Evolutionary conservation across 2,113 vertebrate genomes (phyloP).

Genomic region (Microtus richardsoni): DNA sequence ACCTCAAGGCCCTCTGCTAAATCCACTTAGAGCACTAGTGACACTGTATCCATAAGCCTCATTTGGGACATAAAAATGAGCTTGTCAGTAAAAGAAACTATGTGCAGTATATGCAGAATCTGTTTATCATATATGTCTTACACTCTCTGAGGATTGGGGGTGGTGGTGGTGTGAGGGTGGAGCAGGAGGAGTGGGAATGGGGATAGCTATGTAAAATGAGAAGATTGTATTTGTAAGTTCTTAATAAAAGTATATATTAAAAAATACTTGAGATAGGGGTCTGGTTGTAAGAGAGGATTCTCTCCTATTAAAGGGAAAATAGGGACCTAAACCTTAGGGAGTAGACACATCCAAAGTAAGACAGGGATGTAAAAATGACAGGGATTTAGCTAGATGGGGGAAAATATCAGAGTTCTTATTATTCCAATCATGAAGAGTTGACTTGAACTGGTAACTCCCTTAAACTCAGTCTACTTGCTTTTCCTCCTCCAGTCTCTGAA

Average conservation of each 20-base stretch:
- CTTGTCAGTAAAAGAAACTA: neutral
- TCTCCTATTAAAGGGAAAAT: neutral
- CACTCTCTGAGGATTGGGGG: no score
- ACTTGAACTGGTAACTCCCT: no score
- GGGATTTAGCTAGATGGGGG: neutral
- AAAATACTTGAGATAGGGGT: neutral
- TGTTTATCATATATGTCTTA: neutral
- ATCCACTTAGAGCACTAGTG: neutral
- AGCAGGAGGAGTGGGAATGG: no score
- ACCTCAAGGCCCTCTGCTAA: neutral
- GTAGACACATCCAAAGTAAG: neutral
- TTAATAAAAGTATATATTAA: no score
- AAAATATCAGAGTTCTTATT: no score
- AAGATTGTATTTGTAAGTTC: no score
- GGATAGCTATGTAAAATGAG: no score
- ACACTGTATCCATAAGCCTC: neutral
- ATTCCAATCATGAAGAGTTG: no score
- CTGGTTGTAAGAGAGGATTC: neutral
- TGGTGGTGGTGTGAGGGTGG: no score
- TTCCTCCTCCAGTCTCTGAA: neutral
- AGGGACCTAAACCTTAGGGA: neutral
- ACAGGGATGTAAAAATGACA: neutral
- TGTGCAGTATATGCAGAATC: slow-evolving; percentile 25
- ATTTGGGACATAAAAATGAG: neutral
- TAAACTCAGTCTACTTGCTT: neutral